Percentiles rank a stretch among this genome's conserved stretches.
Conservation (phyloP, 2,888 invertebrate genomes). For the Andrena dorsata region DNA sequence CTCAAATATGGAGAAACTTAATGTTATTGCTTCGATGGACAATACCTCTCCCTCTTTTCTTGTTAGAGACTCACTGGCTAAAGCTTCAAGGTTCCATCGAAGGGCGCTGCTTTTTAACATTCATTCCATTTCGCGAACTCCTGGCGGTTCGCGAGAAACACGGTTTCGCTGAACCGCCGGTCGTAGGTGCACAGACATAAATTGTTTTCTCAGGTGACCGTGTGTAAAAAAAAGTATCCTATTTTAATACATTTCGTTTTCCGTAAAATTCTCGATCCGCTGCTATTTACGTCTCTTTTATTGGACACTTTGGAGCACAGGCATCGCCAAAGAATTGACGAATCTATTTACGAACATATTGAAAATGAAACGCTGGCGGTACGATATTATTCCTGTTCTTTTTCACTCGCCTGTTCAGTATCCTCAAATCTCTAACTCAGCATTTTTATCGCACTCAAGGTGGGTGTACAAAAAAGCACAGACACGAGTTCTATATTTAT, state of each 20-base stretch:
- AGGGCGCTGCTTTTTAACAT: neutral
- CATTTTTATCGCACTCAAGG: neutral
- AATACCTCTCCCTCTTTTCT: too few relatives aligned
- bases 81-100: neutral
- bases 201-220: conserved; percentile 60
- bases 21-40: too few relatives aligned
- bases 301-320: neutral
- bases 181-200: conserved; percentile 19
- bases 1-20: neutral
- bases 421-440: neutral
- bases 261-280: neutral
- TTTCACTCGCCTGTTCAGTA: neutral
- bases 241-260: neutral
- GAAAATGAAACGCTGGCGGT: neutral
- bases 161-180: conserved; percentile 16
- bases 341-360: neutral
- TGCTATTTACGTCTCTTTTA: conserved; percentile 34
- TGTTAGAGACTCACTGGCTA: too few relatives aligned
- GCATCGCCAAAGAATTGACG: neutral
- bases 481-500: neutral
- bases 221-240: neutral
- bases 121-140: neutral
- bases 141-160: neutral
- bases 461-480: neutral
- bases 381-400: neutral